Conservation (phyloP, 1,140 invertebrate genomes). For the Physella acuta region DNA sequence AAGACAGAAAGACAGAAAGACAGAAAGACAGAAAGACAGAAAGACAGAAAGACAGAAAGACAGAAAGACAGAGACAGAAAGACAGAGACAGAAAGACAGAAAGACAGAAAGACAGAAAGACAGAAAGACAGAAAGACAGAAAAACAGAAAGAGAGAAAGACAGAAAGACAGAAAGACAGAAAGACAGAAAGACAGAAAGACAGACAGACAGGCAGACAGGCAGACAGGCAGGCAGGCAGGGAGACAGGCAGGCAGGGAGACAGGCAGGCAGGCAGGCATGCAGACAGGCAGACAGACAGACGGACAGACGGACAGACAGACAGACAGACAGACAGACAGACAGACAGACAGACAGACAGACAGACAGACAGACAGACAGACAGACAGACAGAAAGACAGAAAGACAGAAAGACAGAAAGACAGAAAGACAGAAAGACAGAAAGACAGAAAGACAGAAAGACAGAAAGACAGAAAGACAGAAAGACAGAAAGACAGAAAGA, state of each 20-base stretch:
- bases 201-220: no score
- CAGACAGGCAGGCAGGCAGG: no score
- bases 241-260: no score
- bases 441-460: neutral
- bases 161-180: neutral
- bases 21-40: neutral
- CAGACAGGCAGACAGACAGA: no score
- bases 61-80: neutral
- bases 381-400: no score
- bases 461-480: neutral
- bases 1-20: neutral
- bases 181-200: neutral
- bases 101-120: neutral
- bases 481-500: neutral
- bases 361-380: no score
- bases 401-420: neutral
- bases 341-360: neutral
- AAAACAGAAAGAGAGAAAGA: constrained; percentile 1
- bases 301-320: no score
- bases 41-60: neutral
- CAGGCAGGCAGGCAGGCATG: no score
- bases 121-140: neutral
- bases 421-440: neutral
- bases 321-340: neutral
- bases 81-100: constrained; percentile 1